Percentiles rank a stretch among this genome's conserved stretches.
Evolutionary conservation across 2,888 invertebrate species (phyloP).

Genomic region (Scaptomyza reducta): DNA sequence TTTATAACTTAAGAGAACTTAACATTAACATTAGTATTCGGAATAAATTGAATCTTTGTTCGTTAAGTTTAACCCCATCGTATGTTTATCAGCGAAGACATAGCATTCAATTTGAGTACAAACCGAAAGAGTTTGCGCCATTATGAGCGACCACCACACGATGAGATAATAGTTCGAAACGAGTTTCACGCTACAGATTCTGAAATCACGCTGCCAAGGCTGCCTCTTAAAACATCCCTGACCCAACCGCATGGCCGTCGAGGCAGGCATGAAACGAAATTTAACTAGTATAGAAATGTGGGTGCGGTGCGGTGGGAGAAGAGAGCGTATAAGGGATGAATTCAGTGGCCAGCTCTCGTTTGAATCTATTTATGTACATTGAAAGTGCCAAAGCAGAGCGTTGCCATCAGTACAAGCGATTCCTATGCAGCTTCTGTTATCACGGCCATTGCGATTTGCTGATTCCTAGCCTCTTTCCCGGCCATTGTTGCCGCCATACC

Average conservation of each 20-base stretch:
- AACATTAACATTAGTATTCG: background rate
- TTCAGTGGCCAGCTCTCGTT: slow-evolving; percentile 45
- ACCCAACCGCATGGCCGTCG: slow-evolving; percentile 11
- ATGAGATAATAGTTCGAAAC: slow-evolving; percentile 63
- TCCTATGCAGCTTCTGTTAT: slow-evolving; percentile 59
- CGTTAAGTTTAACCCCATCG: background rate
- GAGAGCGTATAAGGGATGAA: slow-evolving; percentile 52
- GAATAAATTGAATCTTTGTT: background rate
- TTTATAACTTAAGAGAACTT: background rate
- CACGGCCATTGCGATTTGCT: slow-evolving; percentile 54
- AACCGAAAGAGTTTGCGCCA: slow-evolving; percentile 34
- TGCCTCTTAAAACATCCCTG: slow-evolving; percentile 13
- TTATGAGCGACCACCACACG: slow-evolving; percentile 50
- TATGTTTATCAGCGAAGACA: background rate
- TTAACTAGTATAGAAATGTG: slow-evolving; percentile 34
- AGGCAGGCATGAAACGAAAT: slow-evolving; percentile 32
- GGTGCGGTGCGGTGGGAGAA: slow-evolving; percentile 3
- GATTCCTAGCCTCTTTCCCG: slow-evolving; percentile 9
- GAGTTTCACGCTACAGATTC: slow-evolving; percentile 36
- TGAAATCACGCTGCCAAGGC: slow-evolving; percentile 2
- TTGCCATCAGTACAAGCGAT: slow-evolving; percentile 39
- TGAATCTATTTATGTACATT: slow-evolving; percentile 62
- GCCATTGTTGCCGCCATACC: slow-evolving; percentile 68
- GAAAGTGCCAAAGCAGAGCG: slow-evolving; percentile 30
- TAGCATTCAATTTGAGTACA: slow-evolving; percentile 46